Base-by-base conservation (phyloP, 2,888 invertebrate species). In the Chironomus tentans region DNA sequence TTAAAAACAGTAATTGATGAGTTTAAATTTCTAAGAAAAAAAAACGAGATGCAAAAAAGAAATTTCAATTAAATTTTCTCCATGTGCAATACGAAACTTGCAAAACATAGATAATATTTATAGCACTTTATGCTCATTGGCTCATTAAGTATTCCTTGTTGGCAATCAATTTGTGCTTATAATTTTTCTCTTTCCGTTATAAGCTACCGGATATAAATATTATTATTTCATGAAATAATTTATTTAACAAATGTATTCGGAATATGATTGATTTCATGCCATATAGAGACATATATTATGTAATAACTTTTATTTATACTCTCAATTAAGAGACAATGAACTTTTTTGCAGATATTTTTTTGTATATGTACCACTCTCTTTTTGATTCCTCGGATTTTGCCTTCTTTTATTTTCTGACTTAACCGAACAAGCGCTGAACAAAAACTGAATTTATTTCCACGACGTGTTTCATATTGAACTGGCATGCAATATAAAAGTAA, bases 311-410 rank as follows among this genome's bases (percentile, higher is more conserved):
- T 61, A 28, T 21, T 24, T 22, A 62, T 21, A 62, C 12, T 65
- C 61, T 68, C 74, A 74, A 74, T 74, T 74, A 74, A 74, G 38
- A 74, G 74, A 74, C 74, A 74, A 74, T 74, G 74, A 74, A 74
- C 74, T 72, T 65, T 65, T 74, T 61, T 68, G 68, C 74, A 21
- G 68, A 68, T 74, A 5, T 62, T 28, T 38, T 72, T 56, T 56
- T 18, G 56, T 15, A 56, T 56, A 56, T 56, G 21, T 65, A 68
- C 74, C 74, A 74, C 74, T 74, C 74, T 74, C 65, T 68, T 68
- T 68, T 74, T 24, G 24, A 65, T 22, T 65, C 65, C 47, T 68
- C 38, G 1, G 12, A n/a, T 56, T 56, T 68, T 21, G 13, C 38
- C 46, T 73, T 73, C 12, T 24, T 46, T 65, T 46, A 13, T 65